Evolutionary conservation across 2,113 vertebrate species (phyloP).

Genomic region (Oncorhynchus kisutch): DNA sequence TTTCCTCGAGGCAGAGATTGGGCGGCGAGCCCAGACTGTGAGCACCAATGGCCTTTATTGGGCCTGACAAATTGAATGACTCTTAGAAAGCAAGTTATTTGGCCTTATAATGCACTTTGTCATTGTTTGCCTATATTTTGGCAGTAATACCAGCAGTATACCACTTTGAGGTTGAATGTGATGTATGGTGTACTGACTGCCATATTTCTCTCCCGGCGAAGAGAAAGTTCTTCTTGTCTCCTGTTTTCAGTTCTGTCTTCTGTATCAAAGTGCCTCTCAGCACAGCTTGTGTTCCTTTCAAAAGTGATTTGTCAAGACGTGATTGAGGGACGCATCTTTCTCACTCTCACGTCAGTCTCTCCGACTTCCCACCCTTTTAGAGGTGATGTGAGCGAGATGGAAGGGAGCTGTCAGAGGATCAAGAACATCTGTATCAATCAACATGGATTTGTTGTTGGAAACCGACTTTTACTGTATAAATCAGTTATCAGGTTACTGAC

Average conservation of each 20-base stretch:
- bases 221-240: too few species aligned
- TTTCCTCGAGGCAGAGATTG: conserved; percentile 56
- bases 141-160: conserved; percentile 36
- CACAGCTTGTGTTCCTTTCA: neutral
- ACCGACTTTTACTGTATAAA: conserved; percentile 12
- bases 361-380: conserved; percentile 9
- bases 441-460: conserved; percentile 29
- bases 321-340: conserved; percentile 19
- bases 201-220: neutral
- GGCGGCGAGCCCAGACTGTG: conserved; percentile 63
- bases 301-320: neutral
- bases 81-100: conserved; percentile 52
- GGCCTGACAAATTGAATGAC: conserved; percentile 68
- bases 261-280: conserved; percentile 23
- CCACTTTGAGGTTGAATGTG: conserved; percentile 18
- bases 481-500: conserved; percentile 27
- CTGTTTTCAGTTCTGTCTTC: conserved; percentile 19
- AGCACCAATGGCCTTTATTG: conserved; percentile 67
- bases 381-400: neutral
- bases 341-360: conserved; percentile 3
- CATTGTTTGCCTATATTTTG: conserved; percentile 46
- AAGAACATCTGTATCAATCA: conserved; percentile 28
- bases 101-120: conserved; percentile 60
- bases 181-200: conserved; percentile 12
- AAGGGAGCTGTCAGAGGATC: conserved; percentile 10